Base-by-base conservation (phyloP, 2,113 vertebrate species). In the Seriola aureovittata region DNA sequence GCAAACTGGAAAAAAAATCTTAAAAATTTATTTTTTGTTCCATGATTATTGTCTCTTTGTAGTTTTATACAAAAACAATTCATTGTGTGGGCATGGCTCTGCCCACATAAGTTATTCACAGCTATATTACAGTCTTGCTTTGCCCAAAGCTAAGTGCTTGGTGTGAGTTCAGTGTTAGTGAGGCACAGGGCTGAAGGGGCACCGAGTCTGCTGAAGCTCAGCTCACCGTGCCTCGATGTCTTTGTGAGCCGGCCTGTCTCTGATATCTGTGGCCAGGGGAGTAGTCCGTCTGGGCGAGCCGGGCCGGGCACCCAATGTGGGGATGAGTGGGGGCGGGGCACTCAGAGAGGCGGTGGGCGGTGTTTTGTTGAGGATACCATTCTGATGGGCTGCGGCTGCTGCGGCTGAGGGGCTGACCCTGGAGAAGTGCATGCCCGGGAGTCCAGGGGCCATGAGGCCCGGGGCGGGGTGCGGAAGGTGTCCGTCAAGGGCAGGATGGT, bases 361-460 rank as follows among this genome's bases (percentile, higher is more conserved):
- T 0, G 96, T 97, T 96, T 99, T 99, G 88, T 98, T 98, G 77
- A 99, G 96, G 77, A 98, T 93, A 59, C 97, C 96, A 4, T 98
- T 99, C 89, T 97, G 97, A 90, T 97, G 97, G 52, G 94, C 92
- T 0, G 80, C 91, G 40, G 84, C 96, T 0, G 96, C 92, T 0
- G 89, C 91, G 0, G 89, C 90, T 0, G 98, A 95, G 48, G 97
- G 97, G 63, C 97, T 99, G 86, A 99, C 96, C 5, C 97, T 89
- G 42, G 98, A 97, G 89, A 97, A 99, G 96, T 99, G 97, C 97
- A 99, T 97, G 95, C 96, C 97, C n/a, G 97, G 97, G 29, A 99
- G 96, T 13, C 97, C 97, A 0, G 98, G 97, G 0, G 96, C 94
- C 88, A 99, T 94, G 46, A 99, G 96, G 80, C 96, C 89, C 0